Conservation (phyloP, 2,113 vertebrate species). For the Myrmecobius fasciatus region DNA sequence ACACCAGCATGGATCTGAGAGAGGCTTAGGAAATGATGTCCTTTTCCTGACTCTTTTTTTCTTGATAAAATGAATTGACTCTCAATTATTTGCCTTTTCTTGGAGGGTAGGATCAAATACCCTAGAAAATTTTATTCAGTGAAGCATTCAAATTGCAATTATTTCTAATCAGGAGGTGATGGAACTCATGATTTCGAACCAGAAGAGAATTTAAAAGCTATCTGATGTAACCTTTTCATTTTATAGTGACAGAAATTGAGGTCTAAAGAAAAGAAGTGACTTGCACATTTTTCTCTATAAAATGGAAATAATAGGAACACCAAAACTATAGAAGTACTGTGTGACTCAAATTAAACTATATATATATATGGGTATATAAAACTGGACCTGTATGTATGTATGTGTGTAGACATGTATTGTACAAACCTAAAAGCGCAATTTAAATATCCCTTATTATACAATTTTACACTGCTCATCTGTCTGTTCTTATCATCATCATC, state of each 20-base stretch:
- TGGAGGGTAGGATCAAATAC: neutral
- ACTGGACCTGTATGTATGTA: neutral
- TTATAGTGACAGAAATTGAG: neutral
- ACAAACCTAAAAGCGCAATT: neutral
- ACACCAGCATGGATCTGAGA: neutral
- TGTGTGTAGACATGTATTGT: neutral
- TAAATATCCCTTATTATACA: neutral
- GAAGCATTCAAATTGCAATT: neutral
- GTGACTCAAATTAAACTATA: neutral
- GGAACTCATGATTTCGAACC: neutral
- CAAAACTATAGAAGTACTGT: neutral
- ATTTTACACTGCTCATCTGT: neutral
- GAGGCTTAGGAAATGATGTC: neutral
- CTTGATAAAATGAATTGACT: neutral
- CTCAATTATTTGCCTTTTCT: neutral
- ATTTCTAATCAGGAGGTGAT: neutral
- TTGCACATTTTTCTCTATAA: neutral
- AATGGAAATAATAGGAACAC: neutral
- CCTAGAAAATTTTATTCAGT: neutral
- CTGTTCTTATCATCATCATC: neutral
- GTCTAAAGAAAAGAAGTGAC: neutral
- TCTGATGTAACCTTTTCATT: neutral
- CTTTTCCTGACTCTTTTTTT: neutral
- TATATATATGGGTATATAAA: neutral
- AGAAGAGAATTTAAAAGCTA: neutral